phyloP scores from a whole-genome alignment of 2,113 vertebrate genomes.

The Sardina pilchardus region DNA sequence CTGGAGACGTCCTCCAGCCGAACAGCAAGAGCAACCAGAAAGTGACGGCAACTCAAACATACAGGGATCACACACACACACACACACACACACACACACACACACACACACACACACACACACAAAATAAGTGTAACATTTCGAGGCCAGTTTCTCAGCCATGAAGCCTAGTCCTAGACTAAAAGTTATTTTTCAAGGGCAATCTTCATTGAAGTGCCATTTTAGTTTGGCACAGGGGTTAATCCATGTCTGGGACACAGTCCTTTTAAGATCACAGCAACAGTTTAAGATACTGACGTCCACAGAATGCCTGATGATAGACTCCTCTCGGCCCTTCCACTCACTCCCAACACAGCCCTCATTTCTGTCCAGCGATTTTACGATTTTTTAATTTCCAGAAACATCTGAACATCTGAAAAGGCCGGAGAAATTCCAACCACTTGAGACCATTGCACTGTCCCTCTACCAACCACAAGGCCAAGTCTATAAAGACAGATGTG shows the following conservation, averaged over 20 bases:
- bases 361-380: not conserved
- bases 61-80: conserved; percentile 12
- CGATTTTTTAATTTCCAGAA: no score
- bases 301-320: not conserved
- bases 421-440: not conserved
- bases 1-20: not conserved
- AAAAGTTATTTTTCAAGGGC: no score
- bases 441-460: not conserved
- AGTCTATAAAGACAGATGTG: not conserved
- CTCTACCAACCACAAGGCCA: not conserved
- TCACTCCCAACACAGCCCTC: not conserved
- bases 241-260: no score
- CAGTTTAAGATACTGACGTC: not conserved
- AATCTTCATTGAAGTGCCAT: no score
- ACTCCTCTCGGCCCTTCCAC: not conserved
- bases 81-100: not conserved
- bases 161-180: no score
- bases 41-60: no score
- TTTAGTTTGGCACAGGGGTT: no score
- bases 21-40: not conserved
- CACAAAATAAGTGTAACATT: no score
- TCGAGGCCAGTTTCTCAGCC: no score
- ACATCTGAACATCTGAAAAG: not conserved
- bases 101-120: not conserved
- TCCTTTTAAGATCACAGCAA: not conserved